These are phyloP conservation scores for Cygnus olor DNA, from an alignment of 2,797 vertebrate genomes.

Conservation along the genomic window DNA sequence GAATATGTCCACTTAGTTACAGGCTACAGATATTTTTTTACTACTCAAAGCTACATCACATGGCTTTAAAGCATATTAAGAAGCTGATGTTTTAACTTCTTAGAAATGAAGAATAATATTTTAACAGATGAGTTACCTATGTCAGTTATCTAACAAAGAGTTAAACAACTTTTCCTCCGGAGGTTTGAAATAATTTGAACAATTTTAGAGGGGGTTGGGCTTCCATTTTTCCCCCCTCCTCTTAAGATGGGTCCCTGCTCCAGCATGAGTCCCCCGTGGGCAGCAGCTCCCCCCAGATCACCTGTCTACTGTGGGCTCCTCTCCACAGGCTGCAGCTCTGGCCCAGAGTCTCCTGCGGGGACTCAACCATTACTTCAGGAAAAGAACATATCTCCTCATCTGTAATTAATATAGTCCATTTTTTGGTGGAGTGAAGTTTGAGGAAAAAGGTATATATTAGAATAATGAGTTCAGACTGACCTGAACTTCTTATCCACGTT, in stretches of 20 bases:
- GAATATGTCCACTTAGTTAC: not conserved
- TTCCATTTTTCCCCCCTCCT: not conserved
- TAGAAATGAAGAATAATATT: not conserved
- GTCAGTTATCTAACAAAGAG: not conserved
- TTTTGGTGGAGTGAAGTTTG: not conserved
- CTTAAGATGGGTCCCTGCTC: too few species aligned
- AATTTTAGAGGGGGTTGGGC: not conserved
- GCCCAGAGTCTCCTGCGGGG: too few species aligned
- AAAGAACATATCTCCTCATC: not conserved
- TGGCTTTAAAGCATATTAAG: not conserved
- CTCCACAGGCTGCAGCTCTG: too few species aligned
- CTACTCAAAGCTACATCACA: accelerated
- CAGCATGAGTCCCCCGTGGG: too few species aligned
- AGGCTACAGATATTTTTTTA: not conserved
- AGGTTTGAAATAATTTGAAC: not conserved
- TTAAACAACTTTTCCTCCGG: not conserved
- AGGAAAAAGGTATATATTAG: not conserved
- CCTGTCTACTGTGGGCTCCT: too few species aligned
- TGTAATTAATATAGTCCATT: not conserved
- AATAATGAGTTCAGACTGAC: not conserved
- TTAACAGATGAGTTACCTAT: not conserved
- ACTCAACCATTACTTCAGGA: not conserved
- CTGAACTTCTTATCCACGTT: not conserved
- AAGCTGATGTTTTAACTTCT: not conserved
- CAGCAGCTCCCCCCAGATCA: too few species aligned